Evolutionary conservation across 2,797 vertebrate species (phyloP).

Genomic region (Gymnodraco acuticeps): DNA sequence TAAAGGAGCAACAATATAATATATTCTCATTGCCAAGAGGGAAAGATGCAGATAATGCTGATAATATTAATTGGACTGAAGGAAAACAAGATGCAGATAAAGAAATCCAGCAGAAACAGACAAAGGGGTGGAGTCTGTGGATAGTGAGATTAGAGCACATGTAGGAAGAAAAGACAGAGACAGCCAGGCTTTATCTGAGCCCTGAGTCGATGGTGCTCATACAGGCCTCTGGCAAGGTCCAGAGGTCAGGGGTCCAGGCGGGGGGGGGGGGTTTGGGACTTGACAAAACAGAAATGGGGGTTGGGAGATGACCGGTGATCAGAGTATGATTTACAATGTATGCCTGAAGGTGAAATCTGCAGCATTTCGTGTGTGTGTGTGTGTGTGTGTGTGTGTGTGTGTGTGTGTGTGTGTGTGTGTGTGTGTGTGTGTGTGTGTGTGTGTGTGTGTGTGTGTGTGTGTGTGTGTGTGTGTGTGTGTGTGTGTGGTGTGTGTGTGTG

Average conservation of each 20-base stretch:
- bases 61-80: neutral
- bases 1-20: neutral
- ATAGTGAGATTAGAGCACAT: conserved; percentile 12
- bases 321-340: conserved; percentile 43
- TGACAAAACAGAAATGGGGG: conserved; percentile 22
- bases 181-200: conserved; percentile 32
- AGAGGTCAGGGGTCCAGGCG: conserved; percentile 20
- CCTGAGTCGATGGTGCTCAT: conserved; percentile 45
- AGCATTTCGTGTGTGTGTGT: conserved; percentile 8
- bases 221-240: conserved; percentile 46
- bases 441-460: no score
- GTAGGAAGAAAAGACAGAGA: conserved; percentile 7
- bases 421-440: no score
- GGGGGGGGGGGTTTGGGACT: conserved; percentile 32
- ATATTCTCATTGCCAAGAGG: neutral
- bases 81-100: conserved; percentile 4
- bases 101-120: conserved; percentile 18
- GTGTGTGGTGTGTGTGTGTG: no score
- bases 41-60: neutral
- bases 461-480: no score
- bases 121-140: conserved; percentile 36
- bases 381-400: neutral
- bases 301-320: conserved; percentile 24
- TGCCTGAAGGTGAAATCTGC: conserved; percentile 47
- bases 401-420: no score